phyloP scores from a whole-genome alignment of 2,797 vertebrate species.

The Sebastes kiyomatsui region DNA sequence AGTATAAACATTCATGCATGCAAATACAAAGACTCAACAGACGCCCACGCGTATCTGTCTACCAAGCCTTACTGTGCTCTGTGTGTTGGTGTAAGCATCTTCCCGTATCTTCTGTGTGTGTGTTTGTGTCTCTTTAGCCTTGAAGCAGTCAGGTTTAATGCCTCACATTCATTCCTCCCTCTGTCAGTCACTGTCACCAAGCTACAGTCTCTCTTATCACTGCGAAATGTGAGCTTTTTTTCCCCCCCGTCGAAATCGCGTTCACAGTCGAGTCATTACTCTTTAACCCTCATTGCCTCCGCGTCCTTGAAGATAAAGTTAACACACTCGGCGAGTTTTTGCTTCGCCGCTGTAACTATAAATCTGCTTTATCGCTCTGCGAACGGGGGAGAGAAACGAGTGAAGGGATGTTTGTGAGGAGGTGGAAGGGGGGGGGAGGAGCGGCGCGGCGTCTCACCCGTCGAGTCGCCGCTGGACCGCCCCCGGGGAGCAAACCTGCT shows the following conservation, averaged over 20 bases:
- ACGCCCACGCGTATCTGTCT: neutral
- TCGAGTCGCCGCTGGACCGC: slow-evolving; percentile 45
- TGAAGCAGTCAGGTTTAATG: slow-evolving; percentile 41
- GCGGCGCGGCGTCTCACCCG: slow-evolving; percentile 13
- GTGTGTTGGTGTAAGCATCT: neutral
- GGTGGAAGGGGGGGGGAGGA: neutral
- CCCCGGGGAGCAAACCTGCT: slow-evolving; percentile 73
- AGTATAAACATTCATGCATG: neutral
- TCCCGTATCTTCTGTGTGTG: neutral
- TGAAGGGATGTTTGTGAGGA: neutral
- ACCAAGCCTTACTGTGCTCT: neutral
- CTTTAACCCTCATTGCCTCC: slow-evolving; percentile 60
- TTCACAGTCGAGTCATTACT: slow-evolving; percentile 68
- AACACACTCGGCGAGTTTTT: slow-evolving; percentile 76
- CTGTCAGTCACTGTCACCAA: slow-evolving; percentile 53
- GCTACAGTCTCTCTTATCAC: slow-evolving; percentile 62
- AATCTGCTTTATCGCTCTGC: slow-evolving; percentile 74
- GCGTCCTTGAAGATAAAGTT: slow-evolving; percentile 81
- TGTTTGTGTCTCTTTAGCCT: slow-evolving; percentile 1
- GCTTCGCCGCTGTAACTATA: slow-evolving; percentile 69
- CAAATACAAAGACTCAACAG: neutral
- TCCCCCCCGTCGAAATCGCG: slow-evolving; percentile 46
- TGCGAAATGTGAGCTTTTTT: slow-evolving; percentile 64
- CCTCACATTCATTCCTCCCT: slow-evolving; percentile 43
- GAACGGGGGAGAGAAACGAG: slow-evolving; percentile 33